A percentile compares a stretch with the other conserved stretches of the same genome.
Conservation (phyloP, 2,888 invertebrate genomes). For the Prosopocoilus inquinatus region DNA sequence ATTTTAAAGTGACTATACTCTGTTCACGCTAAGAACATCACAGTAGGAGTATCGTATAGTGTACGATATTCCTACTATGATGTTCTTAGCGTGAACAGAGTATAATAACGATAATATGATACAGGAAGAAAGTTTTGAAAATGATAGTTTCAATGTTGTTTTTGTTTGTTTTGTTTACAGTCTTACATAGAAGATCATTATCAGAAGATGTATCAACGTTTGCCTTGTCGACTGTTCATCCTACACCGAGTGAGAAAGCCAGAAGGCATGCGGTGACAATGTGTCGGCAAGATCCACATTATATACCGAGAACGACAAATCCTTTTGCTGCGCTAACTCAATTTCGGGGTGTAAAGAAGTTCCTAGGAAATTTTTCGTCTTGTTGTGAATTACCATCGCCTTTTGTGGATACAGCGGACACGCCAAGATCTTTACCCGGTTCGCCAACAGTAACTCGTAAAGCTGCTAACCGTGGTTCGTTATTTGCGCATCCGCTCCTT, state of each 20-base stretch:
- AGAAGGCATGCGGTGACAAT: constrained; percentile 74
- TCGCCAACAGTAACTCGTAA: constrained; percentile 54
- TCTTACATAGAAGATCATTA: constrained; percentile 69
- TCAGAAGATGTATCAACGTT: constrained; percentile 64
- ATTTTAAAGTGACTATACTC: no score
- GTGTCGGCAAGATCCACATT: constrained; percentile 80
- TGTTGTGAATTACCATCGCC: constrained; percentile 77
- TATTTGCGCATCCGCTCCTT: constrained; percentile 58
- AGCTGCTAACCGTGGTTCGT: constrained; percentile 37
- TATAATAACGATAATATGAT: no score
- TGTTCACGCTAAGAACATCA: no score
- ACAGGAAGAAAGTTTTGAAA: no score
- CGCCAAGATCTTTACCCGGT: constrained; percentile 54
- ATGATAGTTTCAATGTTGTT: not conserved
- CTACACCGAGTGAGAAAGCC: constrained; percentile 72
- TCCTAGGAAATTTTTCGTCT: constrained; percentile 76
- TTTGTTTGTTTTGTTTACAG: constrained; percentile 46
- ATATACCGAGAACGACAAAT: constrained; percentile 69
- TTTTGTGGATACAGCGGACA: constrained; percentile 48
- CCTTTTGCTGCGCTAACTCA: constrained; percentile 74
- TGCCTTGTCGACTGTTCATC: constrained; percentile 41
- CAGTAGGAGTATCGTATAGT: no score
- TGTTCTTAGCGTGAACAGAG: no score
- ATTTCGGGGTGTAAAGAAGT: constrained; percentile 79
- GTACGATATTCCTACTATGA: no score